Evolutionary conservation across 2,797 vertebrate species (phyloP), one percentile per base, ranked within the genome.

Genomic region (Galaxias olidus): DNA sequence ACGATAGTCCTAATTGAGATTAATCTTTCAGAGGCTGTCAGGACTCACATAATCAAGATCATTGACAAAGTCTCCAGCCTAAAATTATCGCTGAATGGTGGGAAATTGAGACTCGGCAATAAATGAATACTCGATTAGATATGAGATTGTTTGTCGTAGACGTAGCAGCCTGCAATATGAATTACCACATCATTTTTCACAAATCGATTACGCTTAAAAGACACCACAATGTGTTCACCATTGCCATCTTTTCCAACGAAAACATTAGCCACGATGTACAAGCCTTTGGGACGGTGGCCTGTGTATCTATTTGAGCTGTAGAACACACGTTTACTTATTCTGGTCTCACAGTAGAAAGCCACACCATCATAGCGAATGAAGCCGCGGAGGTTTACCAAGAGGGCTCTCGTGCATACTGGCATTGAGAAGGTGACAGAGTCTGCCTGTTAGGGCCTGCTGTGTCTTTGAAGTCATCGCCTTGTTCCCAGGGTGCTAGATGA

Each of bases 391-490:
- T 79, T 57, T 72, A 80, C 82, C 78, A 77, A 78, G 68, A 68
- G 74, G 80, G 74, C 75, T 71, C 69, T 81, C 69, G 60, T 78
- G 71, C 74, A 72, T 70, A 69, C 59, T 67, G 78, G 72, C 88
- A 86, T 88, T 85, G 79, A 90, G 85, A 81, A 84, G 78, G 40
- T 66, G 71, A 72, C 85, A 71, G 82, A 75, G 75, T 77, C 69
- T 81, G 74, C 75, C 81, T 85, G 19, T 77, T 72, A 78, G 83
- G 78, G 65, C 79, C 59, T 41, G 73, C 87, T 89, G 82, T 81
- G 76, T 86, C 54, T 54, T 79, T 87, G 85, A 15, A 90, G 72
- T 82, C 83, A 87, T 85, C 59, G 74, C 79, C 71, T 68, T 78
- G 80, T 77, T 78, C 79, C 74, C 57, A 60, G 76, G 79, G 61